Evolutionary conservation across 2,113 vertebrate genomes (phyloP), one percentile per base, ranked within the genome.

Genomic region (Albula glossodonta): DNA sequence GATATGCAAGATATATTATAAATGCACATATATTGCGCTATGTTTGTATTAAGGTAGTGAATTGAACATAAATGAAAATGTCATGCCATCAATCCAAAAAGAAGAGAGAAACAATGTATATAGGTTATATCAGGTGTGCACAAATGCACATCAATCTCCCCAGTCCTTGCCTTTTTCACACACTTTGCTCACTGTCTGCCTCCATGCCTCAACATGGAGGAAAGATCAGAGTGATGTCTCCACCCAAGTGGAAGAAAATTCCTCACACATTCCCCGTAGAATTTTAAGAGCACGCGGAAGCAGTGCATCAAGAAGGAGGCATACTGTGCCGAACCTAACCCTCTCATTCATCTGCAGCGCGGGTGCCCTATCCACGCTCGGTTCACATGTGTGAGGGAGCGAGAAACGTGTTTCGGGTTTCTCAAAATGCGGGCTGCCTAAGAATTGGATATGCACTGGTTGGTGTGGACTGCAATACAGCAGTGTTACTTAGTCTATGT

Each of bases 331-430:
- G 17, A 19, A 66, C 60, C 3, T 22, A 66, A 66, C 7, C 3
- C 17, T 19, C 60, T 8, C 60, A 66, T 66, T 66, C 60, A 41
- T 41, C 78, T 41, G 78, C 78, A 52, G 80, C 80, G 19, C 49
- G 22, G 80, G 13, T 15, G 80, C 51, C 51, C 51, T 50, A 17
- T 15, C 19, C n/a, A 52, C 11, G 19, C 49, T 52, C 25, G 50
- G 19, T 81, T 81, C 80, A 81, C 50, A 81, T 81, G 50, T 51
- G 49, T 81, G 12, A 74, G 70, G n/a, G 70, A 74, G 70, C 70
- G 8, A 74, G 22, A 74, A 31, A 74, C 70, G 70, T 74, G 70
- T 31, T 74, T 74, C 9, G 7, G 22, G 5, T 74, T 31, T 74
- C n/a, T 74, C n/a, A 31, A 41, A 41, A 8, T 5, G 70, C n/a